Evolutionary conservation across 2,113 vertebrate species (phyloP).

Genomic region (Puntigrus tetrazona): DNA sequence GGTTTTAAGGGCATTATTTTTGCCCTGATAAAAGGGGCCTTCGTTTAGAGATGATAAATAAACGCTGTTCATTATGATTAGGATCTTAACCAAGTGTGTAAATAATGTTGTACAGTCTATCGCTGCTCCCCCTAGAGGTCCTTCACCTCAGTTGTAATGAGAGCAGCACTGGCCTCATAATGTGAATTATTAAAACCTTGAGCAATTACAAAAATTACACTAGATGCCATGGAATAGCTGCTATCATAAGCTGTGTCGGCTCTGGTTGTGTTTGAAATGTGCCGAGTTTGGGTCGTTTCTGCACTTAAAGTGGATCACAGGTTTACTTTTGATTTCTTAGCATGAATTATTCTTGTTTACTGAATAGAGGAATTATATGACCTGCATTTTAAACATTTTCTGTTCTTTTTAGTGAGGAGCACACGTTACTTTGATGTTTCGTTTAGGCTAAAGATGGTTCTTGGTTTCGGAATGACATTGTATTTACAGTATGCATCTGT

Average conservation of each 20-base stretch:
- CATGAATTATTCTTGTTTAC: not conserved
- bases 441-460: not conserved
- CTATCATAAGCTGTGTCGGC: constrained; percentile 42
- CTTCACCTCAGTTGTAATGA: constrained; percentile 50
- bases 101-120: constrained; percentile 53
- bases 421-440: not conserved
- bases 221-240: constrained; percentile 41
- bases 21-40: not conserved
- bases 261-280: constrained; percentile 18
- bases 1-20: constrained; percentile 18
- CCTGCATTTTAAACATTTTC: not conserved
- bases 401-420: not conserved
- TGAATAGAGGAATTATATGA: not conserved
- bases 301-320: not conserved
- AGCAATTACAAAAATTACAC: constrained; percentile 55
- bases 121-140: constrained; percentile 37
- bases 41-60: constrained; percentile 52
- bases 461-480: not conserved
- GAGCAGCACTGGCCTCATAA: constrained; percentile 31
- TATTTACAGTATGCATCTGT: not conserved
- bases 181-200: constrained; percentile 54
- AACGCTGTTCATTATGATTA: constrained; percentile 47
- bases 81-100: constrained; percentile 51
- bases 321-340: not conserved
- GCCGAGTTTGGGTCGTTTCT: not conserved